These are phyloP conservation scores for Lepidocolaptes lacrymiger DNA, from an alignment of 2,797 vertebrate species.

Conservation along the genomic window DNA sequence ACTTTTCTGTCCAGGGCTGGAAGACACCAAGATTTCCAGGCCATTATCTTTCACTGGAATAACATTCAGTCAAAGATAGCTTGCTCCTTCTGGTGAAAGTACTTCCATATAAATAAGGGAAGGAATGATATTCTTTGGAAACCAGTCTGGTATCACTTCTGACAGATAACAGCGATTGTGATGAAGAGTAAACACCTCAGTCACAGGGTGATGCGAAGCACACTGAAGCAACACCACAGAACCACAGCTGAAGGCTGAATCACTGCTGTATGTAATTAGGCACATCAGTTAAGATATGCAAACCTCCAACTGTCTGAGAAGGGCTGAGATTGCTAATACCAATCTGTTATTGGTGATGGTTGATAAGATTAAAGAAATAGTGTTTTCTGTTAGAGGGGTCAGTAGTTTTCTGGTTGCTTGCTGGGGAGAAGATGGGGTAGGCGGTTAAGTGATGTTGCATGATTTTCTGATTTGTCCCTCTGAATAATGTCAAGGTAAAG, in stretches of 20 bases:
- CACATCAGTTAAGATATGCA: conserved; percentile 17
- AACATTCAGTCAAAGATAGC: conserved; percentile 13
- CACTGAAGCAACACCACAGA: neutral
- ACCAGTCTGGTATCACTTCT: neutral
- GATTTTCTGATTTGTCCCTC: conserved; percentile 45
- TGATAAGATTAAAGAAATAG: neutral
- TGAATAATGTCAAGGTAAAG: conserved; percentile 56
- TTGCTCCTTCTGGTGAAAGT: neutral
- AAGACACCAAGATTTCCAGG: neutral
- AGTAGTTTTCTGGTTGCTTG: neutral
- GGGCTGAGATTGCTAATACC: neutral
- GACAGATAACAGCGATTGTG: neutral
- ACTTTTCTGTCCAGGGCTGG: neutral
- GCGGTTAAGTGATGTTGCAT: conserved; percentile 13
- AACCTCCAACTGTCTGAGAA: conserved; percentile 21
- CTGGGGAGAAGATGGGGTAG: neutral
- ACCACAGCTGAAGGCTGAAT: conserved; percentile 8
- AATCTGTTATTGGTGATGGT: neutral
- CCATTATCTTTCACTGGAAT: neutral
- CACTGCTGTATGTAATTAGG: conserved; percentile 43
- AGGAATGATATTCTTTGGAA: neutral
- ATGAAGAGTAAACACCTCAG: conserved; percentile 43
- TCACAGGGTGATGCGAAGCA: neutral
- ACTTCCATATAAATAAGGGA: conserved; percentile 16
- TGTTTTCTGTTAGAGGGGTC: neutral